Base-by-base conservation (phyloP, 2,888 invertebrate genomes). In the Dysmachus trigonus region DNA sequence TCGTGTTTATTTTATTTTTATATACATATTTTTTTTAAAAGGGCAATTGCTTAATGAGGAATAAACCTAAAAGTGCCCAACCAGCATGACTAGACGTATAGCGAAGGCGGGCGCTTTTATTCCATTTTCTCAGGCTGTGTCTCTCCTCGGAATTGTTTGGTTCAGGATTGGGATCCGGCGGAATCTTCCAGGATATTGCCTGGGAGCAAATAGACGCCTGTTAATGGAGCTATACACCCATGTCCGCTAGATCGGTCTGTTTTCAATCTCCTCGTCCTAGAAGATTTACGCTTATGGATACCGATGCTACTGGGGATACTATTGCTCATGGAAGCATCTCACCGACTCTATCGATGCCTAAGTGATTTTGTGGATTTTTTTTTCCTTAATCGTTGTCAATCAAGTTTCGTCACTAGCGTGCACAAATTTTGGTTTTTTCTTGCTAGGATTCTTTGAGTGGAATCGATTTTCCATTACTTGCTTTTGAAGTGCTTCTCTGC, bases 391-490 rank as follows among this genome's bases (percentile, higher is more conserved):
- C 81, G 53, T 62, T 62, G 62, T 81, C 81, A 81, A 81, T 81
- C 81, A 81, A 62, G 51, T 53, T 62, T 81, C 81, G 53, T 81
- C 81, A 81, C 31, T 53, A 7, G 53, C 47, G 62, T 81, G 62
- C 81, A 81, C 8, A n/a, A n/a, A n/a, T n/a, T n/a, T n/a, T n/a
- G n/a, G n/a, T n/a, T n/a, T 81, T 81, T 51, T 77, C 51, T 53
- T 73, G 13, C 35, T 1, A 15, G 15, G 7, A 22, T 18, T 30
- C 62, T 62, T 81, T 27, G 18, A 53, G 22, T 81, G 7, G 18
- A 81, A 81, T 81, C 81, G 81, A 81, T 81, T 81, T 81, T 81
- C 81, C 81, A 81, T 81, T 81, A 53, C 31, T 35, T 31, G 30
- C 79, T 30, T 81, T 81, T 62, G 81, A 81, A 81, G 30, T 53